Evolutionary conservation across 2,797 vertebrate species (phyloP).

Genomic region (Sciaenops ocellatus): DNA sequence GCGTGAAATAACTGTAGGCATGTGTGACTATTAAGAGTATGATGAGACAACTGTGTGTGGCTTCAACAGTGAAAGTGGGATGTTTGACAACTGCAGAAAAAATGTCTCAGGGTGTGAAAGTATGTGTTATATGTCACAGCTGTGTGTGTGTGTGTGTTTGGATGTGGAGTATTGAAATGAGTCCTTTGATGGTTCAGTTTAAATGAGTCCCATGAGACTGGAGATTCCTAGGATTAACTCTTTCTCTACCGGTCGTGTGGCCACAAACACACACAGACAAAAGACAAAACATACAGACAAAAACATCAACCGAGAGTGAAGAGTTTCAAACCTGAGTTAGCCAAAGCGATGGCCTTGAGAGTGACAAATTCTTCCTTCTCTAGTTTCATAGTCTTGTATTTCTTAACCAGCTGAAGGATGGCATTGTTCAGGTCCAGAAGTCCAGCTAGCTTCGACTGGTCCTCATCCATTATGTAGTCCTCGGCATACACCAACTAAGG

Average conservation of each 20-base stretch:
- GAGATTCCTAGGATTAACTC: conserved; percentile 81
- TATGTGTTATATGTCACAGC: conserved; percentile 19
- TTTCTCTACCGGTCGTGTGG: conserved; percentile 34
- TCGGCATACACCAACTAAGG: conserved; percentile 94
- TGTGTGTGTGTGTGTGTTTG: conserved; percentile 37
- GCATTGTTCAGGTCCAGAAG: conserved; percentile 98
- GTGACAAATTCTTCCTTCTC: conserved; percentile 99
- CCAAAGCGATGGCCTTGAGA: conserved; percentile 98
- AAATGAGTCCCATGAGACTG: conserved; percentile 82
- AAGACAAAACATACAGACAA: conserved; percentile 11
- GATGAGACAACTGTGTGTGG: not conserved
- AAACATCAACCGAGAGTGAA: conserved; percentile 34
- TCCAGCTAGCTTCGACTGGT: conserved; percentile 97
- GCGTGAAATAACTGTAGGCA: conserved; percentile 15
- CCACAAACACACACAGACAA: conserved; percentile 32
- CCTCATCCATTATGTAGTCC: conserved; percentile 99
- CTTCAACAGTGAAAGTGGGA: conserved; percentile 22
- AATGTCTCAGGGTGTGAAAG: not conserved
- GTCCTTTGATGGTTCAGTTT: conserved; percentile 89
- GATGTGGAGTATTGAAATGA: conserved; percentile 77
- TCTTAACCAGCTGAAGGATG: conserved; percentile 99
- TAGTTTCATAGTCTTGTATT: conserved; percentile 98
- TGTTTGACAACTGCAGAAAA: conserved; percentile 2
- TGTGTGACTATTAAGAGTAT: conserved; percentile 13
- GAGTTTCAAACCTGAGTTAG: conserved; percentile 96